phyloP scores from a whole-genome alignment of 2,888 invertebrate species.

The Dolomedes plantarius region DNA sequence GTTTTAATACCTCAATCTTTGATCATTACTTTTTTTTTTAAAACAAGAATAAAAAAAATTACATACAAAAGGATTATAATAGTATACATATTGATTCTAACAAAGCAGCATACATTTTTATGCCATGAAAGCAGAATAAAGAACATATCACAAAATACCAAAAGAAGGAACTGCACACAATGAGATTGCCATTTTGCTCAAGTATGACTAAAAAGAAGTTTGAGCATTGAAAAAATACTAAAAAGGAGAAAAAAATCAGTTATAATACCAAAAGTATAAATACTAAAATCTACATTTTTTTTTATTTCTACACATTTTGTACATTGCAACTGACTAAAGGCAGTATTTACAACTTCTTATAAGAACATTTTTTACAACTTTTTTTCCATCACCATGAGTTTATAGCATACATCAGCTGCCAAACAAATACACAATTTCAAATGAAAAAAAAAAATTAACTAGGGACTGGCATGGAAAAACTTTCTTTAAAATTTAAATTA shows the following conservation, averaged over 20 bases:
- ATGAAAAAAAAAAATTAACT: too few relatives aligned
- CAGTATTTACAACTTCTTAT: constrained; percentile 34
- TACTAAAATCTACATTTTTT: constrained; percentile 53
- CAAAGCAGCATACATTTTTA: neutral
- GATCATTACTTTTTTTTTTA: too few relatives aligned
- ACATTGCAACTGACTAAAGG: constrained; percentile 51
- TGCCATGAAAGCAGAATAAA: constrained; percentile 48
- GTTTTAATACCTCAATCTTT: too few relatives aligned
- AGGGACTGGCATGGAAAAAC: too few relatives aligned
- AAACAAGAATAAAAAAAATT: too few relatives aligned
- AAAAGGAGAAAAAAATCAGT: constrained; percentile 31
- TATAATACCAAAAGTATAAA: constrained; percentile 67
- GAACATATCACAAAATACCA: constrained; percentile 56
- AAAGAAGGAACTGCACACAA: constrained; percentile 44
- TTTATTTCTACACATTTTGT: constrained; percentile 32
- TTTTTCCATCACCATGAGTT: neutral
- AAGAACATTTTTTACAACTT: constrained; percentile 22
- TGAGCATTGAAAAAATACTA: constrained; percentile 53
- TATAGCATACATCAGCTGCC: constrained; percentile 5
- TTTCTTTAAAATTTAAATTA: too few relatives aligned
- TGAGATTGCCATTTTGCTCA: constrained; percentile 65
- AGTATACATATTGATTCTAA: too few relatives aligned
- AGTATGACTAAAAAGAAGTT: constrained; percentile 43
- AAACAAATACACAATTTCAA: neutral
- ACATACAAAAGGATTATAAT: too few relatives aligned